Percentiles rank a stretch among this genome's conserved stretches.
Evolutionary conservation across 2,113 vertebrate species (phyloP).

Genomic region (Martes martes): DNA sequence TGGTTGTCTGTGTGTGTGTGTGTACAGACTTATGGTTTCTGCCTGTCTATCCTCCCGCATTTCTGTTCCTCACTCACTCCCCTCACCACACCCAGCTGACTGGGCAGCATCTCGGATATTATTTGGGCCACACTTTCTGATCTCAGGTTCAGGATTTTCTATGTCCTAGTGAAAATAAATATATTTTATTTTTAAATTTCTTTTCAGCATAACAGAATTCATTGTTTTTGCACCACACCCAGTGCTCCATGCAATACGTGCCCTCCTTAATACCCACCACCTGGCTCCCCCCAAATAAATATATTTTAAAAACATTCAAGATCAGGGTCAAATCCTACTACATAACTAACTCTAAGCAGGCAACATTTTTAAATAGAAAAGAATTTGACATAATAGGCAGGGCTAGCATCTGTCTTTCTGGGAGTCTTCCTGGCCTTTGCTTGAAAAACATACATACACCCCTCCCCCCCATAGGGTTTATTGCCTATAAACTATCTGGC

Average conservation of each 20-base stretch:
- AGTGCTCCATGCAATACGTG: no score
- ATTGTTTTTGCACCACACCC: no score
- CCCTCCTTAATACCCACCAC: no score
- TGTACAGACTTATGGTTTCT: not conserved
- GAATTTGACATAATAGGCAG: not conserved
- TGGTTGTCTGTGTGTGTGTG: not conserved
- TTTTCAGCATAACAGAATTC: no score
- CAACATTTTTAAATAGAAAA: not conserved
- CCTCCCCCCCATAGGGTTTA: not conserved
- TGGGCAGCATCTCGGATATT: not conserved
- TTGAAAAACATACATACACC: not conserved
- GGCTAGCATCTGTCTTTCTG: not conserved
- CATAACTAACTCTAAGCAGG: not conserved
- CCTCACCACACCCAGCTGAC: not conserved
- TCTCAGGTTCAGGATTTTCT: not conserved
- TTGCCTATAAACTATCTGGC: not conserved
- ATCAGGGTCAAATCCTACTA: not conserved
- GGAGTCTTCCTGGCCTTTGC: not conserved
- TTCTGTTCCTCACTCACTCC: accelerated
- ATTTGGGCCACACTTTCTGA: not conserved
- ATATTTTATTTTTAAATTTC: no score
- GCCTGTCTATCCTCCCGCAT: not conserved
- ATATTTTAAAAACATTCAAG: not conserved
- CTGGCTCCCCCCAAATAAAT: not conserved
- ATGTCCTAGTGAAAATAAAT: not conserved